These are phyloP conservation scores for Cydia pomonella DNA, from an alignment of 1,140 invertebrate genomes.

Conservation along the genomic window DNA sequence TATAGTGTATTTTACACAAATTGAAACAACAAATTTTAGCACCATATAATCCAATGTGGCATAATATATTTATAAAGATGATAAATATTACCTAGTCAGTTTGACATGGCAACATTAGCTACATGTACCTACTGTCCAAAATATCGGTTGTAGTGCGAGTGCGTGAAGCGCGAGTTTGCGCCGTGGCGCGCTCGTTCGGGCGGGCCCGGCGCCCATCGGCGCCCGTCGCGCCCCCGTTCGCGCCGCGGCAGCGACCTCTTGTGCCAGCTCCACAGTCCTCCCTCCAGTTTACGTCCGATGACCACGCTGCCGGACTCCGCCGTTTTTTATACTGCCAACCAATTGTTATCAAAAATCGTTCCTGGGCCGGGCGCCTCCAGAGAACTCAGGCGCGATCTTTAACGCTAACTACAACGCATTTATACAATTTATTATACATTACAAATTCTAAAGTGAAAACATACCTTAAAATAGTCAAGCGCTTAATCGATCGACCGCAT, in stretches of 20 bases:
- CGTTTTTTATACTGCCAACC: slow-evolving; percentile 74
- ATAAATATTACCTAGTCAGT: background rate
- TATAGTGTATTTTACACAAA: too few relatives aligned
- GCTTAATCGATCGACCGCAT: slow-evolving; percentile 76
- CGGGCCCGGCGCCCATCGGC: slow-evolving; percentile 35
- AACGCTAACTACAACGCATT: slow-evolving; percentile 47
- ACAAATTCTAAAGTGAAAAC: slow-evolving; percentile 49
- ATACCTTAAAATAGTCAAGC: slow-evolving; percentile 59
- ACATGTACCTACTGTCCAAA: slow-evolving; percentile 37
- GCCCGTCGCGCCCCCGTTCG: slow-evolving; percentile 46
- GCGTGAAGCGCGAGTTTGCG: slow-evolving; percentile 56
- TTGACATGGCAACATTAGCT: slow-evolving; percentile 26
- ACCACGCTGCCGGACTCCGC: slow-evolving; percentile 71
- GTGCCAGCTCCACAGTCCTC: slow-evolving; percentile 63
- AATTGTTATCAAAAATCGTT: slow-evolving; percentile 72
- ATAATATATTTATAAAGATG: too few relatives aligned
- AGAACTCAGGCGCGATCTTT: slow-evolving; percentile 61
- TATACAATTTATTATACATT: slow-evolving; percentile 43
- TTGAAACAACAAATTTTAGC: too few relatives aligned
- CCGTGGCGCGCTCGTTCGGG: slow-evolving; percentile 66
- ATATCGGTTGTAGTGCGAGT: slow-evolving; percentile 53
- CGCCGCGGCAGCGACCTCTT: slow-evolving; percentile 40
- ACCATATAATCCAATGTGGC: too few relatives aligned
- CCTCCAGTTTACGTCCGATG: slow-evolving; percentile 65
- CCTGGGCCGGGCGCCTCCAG: slow-evolving; percentile 62